A percentile compares a stretch with the other conserved stretches of the same genome.
phyloP scores from a whole-genome alignment of 2,888 invertebrate genomes.

The Pristionchus exspectatus region DNA sequence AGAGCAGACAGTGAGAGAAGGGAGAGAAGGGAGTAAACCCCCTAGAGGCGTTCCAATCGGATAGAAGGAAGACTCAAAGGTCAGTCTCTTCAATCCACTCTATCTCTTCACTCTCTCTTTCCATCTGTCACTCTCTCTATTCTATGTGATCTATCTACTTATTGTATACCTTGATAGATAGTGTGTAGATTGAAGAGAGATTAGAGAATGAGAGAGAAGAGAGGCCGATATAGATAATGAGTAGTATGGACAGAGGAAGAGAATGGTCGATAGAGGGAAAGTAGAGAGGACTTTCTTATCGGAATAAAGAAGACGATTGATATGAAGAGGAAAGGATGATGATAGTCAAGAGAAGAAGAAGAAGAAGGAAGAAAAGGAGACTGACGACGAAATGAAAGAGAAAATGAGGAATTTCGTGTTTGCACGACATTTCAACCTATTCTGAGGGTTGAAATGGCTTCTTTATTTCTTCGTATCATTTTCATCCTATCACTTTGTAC shows the following conservation, averaged over 20 bases:
- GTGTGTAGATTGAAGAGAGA: neutral
- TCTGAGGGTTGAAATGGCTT: neutral
- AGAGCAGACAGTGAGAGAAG: neutral
- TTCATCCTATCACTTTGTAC: neutral
- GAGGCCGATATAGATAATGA: neutral
- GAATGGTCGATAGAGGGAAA: neutral
- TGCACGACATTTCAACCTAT: constrained; percentile 19
- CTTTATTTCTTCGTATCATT: neutral
- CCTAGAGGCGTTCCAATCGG: constrained; percentile 5
- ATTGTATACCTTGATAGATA: constrained; percentile 25
- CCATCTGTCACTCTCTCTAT: neutral
- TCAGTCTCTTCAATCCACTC: neutral
- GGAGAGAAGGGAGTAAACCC: neutral
- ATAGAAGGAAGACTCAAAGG: constrained; percentile 14
- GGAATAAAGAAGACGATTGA: neutral
- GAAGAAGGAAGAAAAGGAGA: constrained; percentile 53
- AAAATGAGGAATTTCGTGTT: constrained; percentile 59
- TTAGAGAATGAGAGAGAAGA: neutral
- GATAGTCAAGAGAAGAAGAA: neutral
- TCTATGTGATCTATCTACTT: neutral
- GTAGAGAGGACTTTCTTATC: constrained; percentile 7
- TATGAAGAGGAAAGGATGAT: constrained; percentile 55
- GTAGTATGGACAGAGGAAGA: neutral
- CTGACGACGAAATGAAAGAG: constrained; percentile 52
- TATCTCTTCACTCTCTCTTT: neutral